Base-by-base conservation (phyloP, 2,888 invertebrate species). In the Bombylius discolor region DNA sequence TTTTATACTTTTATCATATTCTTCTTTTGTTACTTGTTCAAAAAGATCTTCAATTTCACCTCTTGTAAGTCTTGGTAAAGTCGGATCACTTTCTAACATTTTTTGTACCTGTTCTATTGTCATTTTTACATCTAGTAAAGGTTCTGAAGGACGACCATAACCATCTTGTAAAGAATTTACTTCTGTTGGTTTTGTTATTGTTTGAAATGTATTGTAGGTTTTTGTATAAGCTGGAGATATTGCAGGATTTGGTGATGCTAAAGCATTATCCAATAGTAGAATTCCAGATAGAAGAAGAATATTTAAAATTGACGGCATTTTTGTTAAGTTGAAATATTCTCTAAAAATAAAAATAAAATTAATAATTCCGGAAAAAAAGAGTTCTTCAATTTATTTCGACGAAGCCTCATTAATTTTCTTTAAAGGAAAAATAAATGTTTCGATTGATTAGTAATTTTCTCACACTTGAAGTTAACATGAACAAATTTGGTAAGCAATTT, bases 11-110 rank as follows among this genome's bases (percentile, higher is more conserved):
- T 69, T 73, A 57, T 70, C 67, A 55, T 72, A 73, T 58, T 74
- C 74, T 59, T 74, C 73, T 49, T 67, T 68, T 3, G 74, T 72
- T 0, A 74, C 74, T 63, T 73, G 71, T 57, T 74, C 74, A 62
- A 74, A 74, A 13, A 74, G 65, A 53, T 74, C 74, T 61, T 74
- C 71, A 53, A 74, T 74, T 64, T 74, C 74, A 12, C 74, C 74
- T 47, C 74, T 72, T 45, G 74, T 74, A 11, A 74, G 60, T 13
- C 73, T 58, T 0, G 74, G 74, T 52, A 74, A 54, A 1, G 68
- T 64, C 7, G 72, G 73, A 65, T 74, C 73, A 14, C 66, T 63
- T 60, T 68, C 66, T 42, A 74, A 61, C 47, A 74, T 67, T 55
- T 69, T 67, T 42, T 74, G 72, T n/a, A 74, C 74, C 58, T 74